These are phyloP conservation scores for Catamblyrhynchus diadema DNA, from an alignment of 2,797 vertebrate species.

Conservation along the genomic window DNA sequence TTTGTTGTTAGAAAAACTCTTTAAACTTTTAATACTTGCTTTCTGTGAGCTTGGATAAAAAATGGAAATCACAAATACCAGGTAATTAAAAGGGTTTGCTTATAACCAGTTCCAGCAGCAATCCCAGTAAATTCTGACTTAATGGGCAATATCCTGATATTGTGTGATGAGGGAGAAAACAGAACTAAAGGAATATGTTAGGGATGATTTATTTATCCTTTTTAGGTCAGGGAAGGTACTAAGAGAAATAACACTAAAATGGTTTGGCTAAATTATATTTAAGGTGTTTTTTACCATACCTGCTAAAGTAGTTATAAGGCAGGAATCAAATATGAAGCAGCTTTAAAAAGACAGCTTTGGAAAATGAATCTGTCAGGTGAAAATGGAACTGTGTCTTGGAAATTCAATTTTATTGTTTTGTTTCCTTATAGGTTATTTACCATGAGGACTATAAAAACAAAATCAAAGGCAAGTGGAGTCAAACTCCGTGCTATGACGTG, in stretches of 20 bases:
- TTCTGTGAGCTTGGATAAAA: neutral
- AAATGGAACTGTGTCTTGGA: neutral
- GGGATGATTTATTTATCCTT: neutral
- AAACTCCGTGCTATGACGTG: constrained; percentile 95
- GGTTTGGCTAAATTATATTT: neutral
- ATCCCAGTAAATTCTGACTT: neutral
- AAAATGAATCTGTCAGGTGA: neutral
- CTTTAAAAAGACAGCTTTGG: neutral
- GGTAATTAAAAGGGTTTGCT: neutral
- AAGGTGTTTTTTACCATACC: neutral
- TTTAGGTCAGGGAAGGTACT: neutral
- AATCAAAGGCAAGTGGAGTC: constrained; percentile 93
- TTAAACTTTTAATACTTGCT: neutral
- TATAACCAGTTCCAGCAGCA: neutral
- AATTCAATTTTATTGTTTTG: neutral
- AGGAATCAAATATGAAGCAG: neutral
- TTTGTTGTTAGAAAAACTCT: neutral
- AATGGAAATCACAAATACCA: neutral
- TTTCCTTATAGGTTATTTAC: constrained; percentile 83
- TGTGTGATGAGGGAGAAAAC: neutral
- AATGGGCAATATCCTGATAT: neutral
- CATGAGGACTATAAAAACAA: constrained; percentile 93
- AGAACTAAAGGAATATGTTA: neutral
- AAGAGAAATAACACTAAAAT: neutral
- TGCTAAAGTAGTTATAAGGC: neutral